Percentiles rank a stretch among this genome's conserved stretches.
Conservation (phyloP, 1,140 invertebrate species). For the Drosophila obscura region DNA sequence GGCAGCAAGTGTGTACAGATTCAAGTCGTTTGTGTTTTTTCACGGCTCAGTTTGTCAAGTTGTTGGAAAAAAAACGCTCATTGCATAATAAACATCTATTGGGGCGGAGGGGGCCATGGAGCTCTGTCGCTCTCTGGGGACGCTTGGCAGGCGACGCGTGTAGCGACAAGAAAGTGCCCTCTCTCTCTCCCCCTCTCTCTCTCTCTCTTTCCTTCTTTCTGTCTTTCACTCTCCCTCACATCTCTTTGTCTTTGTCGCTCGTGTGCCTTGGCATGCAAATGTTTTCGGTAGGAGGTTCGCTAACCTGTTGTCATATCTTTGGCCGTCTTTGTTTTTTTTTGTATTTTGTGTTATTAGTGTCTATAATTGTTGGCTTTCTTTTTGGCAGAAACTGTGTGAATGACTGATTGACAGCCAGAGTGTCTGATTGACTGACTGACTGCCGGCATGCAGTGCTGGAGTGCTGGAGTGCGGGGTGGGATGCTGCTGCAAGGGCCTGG, state of each 20-base stretch:
- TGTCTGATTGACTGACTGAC: slow-evolving; percentile 54
- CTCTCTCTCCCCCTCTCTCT: slow-evolving; percentile 20
- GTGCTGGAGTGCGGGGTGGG: slow-evolving; percentile 8
- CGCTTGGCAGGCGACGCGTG: slow-evolving; percentile 52
- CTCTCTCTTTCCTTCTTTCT: not conserved
- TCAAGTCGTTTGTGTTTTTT: slow-evolving; percentile 67
- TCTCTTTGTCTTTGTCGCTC: slow-evolving; percentile 15
- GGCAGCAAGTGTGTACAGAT: slow-evolving; percentile 29
- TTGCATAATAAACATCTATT: slow-evolving; percentile 79
- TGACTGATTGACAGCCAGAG: slow-evolving; percentile 38
- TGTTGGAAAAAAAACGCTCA: slow-evolving; percentile 77
- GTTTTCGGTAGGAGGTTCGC: slow-evolving; percentile 59
- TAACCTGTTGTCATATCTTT: slow-evolving; percentile 79
- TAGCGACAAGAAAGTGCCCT: slow-evolving; percentile 52
- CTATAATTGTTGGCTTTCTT: slow-evolving; percentile 79
- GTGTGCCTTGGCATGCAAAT: slow-evolving; percentile 60
- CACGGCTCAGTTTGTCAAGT: slow-evolving; percentile 73
- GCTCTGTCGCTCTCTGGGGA: slow-evolving; percentile 13
- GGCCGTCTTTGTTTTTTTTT: slow-evolving; percentile 44
- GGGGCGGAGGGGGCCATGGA: slow-evolving; percentile 15
- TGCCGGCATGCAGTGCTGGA: slow-evolving; percentile 1
- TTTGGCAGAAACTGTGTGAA: slow-evolving; percentile 49
- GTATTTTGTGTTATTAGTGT: slow-evolving; percentile 63
- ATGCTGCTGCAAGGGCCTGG: slow-evolving; percentile 49
- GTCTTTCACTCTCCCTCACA: not conserved